Conservation (phyloP, 1,140 invertebrate species). For the Oryctes rhinoceros region DNA sequence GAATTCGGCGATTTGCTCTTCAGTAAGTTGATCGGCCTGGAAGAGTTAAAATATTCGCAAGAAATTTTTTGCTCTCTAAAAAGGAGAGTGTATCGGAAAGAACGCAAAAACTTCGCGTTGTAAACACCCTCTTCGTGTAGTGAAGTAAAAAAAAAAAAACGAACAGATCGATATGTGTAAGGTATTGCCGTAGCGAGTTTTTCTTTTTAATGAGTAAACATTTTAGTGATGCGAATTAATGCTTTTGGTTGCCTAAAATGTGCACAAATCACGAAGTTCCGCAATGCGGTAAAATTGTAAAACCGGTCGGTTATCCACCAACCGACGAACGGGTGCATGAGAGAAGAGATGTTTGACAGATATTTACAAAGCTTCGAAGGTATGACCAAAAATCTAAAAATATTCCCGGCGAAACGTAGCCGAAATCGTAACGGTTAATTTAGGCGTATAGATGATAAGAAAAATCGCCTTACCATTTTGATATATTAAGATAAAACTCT, state of each 20-base stretch:
- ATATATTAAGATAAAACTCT: conserved; percentile 56
- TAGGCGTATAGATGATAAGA: conserved; percentile 49
- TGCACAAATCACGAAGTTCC: conserved; percentile 44
- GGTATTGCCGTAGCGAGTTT: background rate
- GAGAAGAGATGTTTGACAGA: conserved; percentile 50
- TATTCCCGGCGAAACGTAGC: conserved; percentile 41
- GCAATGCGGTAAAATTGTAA: conserved; percentile 55
- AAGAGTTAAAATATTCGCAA: conserved; percentile 29
- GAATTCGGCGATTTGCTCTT: conserved; percentile 99
- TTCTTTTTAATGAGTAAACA: background rate
- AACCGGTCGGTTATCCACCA: conserved; percentile 49
- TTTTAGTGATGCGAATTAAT: background rate
- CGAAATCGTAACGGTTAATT: conserved; percentile 2
- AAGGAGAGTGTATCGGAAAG: background rate
- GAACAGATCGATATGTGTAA: conserved; percentile 44
- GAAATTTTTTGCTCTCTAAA: background rate
- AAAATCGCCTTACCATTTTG: conserved; percentile 69
- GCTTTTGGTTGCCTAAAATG: background rate
- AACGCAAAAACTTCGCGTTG: background rate
- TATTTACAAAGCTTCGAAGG: conserved; percentile 47
- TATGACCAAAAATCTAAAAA: conserved; percentile 46
- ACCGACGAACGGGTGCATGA: background rate
- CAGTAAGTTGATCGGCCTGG: conserved; percentile 96
- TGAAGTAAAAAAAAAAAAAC: conserved; percentile 21
- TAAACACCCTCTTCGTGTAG: conserved; percentile 9